These are phyloP conservation scores for Nudaria mundana DNA, from an alignment of 2,888 invertebrate genomes.

Conservation along the genomic window DNA sequence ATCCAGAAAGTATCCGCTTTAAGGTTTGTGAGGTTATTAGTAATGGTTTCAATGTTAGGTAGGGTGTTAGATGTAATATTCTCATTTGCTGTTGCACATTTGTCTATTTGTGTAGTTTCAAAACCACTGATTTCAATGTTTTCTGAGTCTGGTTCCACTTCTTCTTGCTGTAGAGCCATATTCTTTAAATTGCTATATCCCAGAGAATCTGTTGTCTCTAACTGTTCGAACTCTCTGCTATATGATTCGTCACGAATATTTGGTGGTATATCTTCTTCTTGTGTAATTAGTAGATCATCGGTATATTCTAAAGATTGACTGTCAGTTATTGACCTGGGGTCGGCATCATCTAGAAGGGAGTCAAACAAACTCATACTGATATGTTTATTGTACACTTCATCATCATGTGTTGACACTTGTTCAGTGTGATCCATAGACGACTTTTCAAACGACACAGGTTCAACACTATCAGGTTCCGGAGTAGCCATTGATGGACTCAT, in stretches of 20 bases:
- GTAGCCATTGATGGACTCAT: conserved; percentile 59
- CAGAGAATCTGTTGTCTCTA: background rate
- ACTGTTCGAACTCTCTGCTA: conserved; percentile 31
- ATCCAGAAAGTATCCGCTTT: conserved; percentile 82
- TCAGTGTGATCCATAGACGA: conserved; percentile 4
- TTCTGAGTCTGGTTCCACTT: conserved; percentile 4
- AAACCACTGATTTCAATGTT: too few relatives aligned
- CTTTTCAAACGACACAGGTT: conserved; percentile 20
- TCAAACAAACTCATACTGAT: conserved; percentile 57
- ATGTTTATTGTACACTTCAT: conserved; percentile 45
- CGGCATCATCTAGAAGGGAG: conserved; percentile 48
- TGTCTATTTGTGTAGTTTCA: too few relatives aligned
- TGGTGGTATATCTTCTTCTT: conserved; percentile 41
- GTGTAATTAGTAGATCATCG: conserved; percentile 33
- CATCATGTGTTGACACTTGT: conserved; percentile 23
- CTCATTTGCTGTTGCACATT: conserved; percentile 1
- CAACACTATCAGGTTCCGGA: conserved; percentile 53
- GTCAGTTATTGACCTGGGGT: conserved; percentile 39
- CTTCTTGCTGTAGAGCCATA: background rate
- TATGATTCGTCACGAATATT: too few relatives aligned
- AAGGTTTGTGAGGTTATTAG: conserved; percentile 58
- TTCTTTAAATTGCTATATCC: background rate
- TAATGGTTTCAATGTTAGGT: conserved; percentile 51
- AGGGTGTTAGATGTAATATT: conserved; percentile 11
- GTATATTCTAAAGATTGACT: conserved; percentile 41